A percentile compares a stretch with the other conserved stretches of the same genome.
Conservation (phyloP, 2,888 invertebrate species). For the Idaea dimidiata region DNA sequence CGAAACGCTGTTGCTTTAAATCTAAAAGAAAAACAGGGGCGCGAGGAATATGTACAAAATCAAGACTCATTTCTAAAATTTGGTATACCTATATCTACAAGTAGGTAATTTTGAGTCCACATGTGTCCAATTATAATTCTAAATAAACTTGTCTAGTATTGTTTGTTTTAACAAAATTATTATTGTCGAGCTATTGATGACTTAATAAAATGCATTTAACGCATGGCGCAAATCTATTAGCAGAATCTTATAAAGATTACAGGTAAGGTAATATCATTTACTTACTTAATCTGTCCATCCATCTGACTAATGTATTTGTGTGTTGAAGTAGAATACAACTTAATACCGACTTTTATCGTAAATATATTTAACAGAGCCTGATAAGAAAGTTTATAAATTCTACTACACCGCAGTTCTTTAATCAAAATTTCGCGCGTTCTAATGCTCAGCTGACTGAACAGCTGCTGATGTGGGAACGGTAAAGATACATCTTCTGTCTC, state of each 20-base stretch:
- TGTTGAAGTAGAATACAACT: not conserved
- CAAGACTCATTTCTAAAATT: no score
- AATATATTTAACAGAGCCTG: not conserved
- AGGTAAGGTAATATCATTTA: not conserved
- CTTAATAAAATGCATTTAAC: not conserved
- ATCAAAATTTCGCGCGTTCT: conserved; percentile 40
- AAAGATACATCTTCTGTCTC: conserved; percentile 32
- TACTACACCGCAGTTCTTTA: not conserved
- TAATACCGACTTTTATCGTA: no score
- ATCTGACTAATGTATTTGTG: not conserved
- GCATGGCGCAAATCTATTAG: not conserved
- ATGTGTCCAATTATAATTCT: no score
- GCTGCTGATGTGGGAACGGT: conserved; percentile 13
- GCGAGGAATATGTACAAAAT: no score
- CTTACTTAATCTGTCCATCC: not conserved
- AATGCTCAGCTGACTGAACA: conserved; percentile 38
- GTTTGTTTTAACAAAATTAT: no score
- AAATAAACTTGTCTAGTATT: no score
- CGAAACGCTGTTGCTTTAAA: no score
- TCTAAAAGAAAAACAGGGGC: no score
- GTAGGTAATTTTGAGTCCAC: no score
- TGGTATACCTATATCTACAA: no score
- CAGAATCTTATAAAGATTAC: not conserved
- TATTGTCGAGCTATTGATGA: no score
- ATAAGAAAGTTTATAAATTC: not conserved